Evolutionary conservation across 2,113 vertebrate genomes (phyloP).

Genomic region (Semnornis frantzii): DNA sequence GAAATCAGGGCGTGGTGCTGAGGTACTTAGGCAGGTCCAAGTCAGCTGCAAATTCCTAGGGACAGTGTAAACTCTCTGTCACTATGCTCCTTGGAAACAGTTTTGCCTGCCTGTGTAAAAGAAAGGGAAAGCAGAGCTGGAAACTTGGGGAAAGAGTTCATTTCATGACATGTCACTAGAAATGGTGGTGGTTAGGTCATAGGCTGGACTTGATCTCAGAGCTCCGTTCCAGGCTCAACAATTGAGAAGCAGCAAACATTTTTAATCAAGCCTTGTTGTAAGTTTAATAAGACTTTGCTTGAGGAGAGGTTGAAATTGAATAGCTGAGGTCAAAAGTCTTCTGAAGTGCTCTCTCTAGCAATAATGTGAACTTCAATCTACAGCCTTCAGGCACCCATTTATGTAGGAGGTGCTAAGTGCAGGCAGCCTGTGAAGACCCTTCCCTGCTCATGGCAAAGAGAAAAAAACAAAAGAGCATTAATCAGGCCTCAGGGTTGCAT

Average conservation of each 20-base stretch:
- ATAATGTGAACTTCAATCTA: background rate
- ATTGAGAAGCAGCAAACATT: background rate
- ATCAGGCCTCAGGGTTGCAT: background rate
- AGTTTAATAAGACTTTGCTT: background rate
- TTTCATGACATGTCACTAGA: background rate
- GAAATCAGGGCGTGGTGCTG: background rate
- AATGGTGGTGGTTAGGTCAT: background rate
- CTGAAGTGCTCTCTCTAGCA: slow-evolving; percentile 25
- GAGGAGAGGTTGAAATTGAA: background rate
- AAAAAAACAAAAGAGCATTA: background rate
- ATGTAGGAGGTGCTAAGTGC: background rate
- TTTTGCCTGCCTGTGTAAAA: background rate
- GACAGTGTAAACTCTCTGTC: background rate
- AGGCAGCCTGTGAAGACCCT: background rate
- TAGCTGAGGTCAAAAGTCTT: background rate
- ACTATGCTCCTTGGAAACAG: background rate
- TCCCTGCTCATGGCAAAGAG: background rate
- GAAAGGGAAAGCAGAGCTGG: background rate
- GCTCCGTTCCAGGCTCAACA: no score
- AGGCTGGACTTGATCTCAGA: no score
- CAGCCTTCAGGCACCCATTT: background rate
- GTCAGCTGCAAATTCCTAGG: background rate
- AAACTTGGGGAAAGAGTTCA: background rate
- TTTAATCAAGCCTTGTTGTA: background rate
- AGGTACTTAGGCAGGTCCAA: background rate